phyloP scores from a whole-genome alignment of 2,888 invertebrate genomes.

The Shargacucullia verbasci region DNA sequence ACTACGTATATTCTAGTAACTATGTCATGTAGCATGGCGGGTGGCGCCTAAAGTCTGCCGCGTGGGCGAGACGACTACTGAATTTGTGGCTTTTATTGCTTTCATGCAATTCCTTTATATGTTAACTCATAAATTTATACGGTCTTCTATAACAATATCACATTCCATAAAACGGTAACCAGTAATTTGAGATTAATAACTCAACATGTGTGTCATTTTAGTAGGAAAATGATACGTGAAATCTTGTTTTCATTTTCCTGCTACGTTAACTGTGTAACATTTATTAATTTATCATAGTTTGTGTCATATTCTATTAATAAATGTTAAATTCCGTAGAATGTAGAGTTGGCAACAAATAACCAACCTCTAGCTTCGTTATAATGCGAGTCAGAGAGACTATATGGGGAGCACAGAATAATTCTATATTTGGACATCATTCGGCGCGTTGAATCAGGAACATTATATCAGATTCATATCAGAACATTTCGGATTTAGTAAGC shows the following conservation, averaged over 20 bases:
- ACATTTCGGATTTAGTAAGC: conserved; percentile 48
- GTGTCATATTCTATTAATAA: conserved; percentile 10
- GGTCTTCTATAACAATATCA: conserved; percentile 53
- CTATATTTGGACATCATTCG: conserved; percentile 70
- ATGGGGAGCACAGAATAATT: conserved; percentile 66
- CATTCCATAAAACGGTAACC: conserved; percentile 32
- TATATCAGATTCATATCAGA: conserved; percentile 58
- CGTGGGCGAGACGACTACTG: conserved; percentile 81
- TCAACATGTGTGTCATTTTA: conserved; percentile 14
- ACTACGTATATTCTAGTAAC: conserved; percentile 39
- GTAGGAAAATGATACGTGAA: conserved; percentile 14
- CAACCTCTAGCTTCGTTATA: conserved; percentile 50
- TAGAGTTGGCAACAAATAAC: conserved; percentile 52
- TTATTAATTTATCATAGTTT: conserved; percentile 8
- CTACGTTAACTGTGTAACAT: conserved; percentile 2
- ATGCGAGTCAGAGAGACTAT: conserved; percentile 50
- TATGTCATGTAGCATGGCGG: conserved; percentile 71
- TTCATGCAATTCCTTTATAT: conserved; percentile 77
- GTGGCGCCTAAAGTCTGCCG: conserved; percentile 83
- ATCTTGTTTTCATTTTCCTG: conserved; percentile 41
- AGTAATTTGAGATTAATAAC: conserved; percentile 14
- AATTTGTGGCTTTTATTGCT: conserved; percentile 80
- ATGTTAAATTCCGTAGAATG: conserved; percentile 40
- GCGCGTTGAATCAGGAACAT: conserved; percentile 65
- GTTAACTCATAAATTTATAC: conserved; percentile 65